Evolutionary conservation across 2,888 invertebrate species (phyloP).

Genomic region (Capitulum mitella): DNA sequence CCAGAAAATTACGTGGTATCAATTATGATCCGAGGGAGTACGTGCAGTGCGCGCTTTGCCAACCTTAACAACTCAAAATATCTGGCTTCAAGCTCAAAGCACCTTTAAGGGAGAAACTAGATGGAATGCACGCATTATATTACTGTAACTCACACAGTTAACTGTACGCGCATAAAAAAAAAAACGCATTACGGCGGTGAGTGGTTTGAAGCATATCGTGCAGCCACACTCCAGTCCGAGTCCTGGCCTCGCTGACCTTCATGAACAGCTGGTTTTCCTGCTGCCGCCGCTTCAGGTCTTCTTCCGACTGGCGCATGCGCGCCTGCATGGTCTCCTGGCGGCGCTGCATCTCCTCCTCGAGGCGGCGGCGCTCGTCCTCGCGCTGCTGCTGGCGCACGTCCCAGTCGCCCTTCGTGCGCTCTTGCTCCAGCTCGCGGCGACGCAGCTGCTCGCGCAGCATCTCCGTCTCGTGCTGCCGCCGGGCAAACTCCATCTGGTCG

Average conservation of each 20-base stretch:
- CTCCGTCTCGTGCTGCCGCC: conserved; percentile 95
- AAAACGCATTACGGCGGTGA: no score
- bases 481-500: conserved; percentile 93
- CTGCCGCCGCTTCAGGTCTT: conserved; percentile 69
- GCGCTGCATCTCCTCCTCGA: conserved; percentile 55
- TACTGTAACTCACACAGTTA: no score
- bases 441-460: conserved; percentile 57
- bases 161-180: no score
- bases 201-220: no score
- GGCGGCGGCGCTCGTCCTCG: conserved; percentile 61
- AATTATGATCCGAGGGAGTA: no score
- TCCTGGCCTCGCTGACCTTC: conserved; percentile 58
- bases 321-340: conserved; percentile 68
- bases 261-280: conserved; percentile 81
- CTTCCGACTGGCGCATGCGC: conserved; percentile 69
- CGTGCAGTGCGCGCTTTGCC: no score
- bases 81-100: no score
- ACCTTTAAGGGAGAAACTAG: no score
- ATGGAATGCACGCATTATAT: no score
- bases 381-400: conserved; percentile 72
- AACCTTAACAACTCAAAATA: no score
- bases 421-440: conserved; percentile 76
- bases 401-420: conserved; percentile 75
- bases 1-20: no score
- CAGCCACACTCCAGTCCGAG: no score